Conservation (phyloP, 1,140 invertebrate species). For the Drosophila melanogaster region DNA sequence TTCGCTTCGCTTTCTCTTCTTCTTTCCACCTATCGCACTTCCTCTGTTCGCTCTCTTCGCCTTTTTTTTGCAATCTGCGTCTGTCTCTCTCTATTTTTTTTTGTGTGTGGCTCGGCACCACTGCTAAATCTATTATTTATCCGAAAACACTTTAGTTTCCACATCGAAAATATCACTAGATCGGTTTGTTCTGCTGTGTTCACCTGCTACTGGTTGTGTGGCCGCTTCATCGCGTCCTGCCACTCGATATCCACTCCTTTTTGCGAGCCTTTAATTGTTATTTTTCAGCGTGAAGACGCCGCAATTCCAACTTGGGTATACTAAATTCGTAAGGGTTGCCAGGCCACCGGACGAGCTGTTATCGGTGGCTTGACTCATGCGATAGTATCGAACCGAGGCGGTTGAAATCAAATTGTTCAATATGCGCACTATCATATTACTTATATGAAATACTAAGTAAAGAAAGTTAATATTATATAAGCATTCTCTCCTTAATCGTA, state of each 20-base stretch:
- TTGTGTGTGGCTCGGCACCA: conserved; percentile 37
- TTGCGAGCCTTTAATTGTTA: conserved; percentile 7
- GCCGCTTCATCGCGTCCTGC: conserved; percentile 2
- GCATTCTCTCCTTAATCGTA: no score
- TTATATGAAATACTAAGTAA: no score
- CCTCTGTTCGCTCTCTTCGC: conserved; percentile 21
- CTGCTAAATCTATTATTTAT: conserved; percentile 44
- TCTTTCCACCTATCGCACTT: conserved; percentile 36
- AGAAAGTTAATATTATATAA: no score
- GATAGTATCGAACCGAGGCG: neutral
- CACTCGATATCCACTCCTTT: neutral
- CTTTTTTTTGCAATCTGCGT: conserved; percentile 46
- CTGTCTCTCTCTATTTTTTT: conserved; percentile 18
- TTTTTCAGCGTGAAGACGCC: conserved; percentile 9
- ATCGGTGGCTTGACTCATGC: neutral
- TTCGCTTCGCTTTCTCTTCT: conserved; percentile 33
- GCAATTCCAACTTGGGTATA: conserved; percentile 8
- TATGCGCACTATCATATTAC: neutral
- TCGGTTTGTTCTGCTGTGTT: no score
- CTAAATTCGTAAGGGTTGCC: conserved; percentile 5
- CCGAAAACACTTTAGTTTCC: neutral
- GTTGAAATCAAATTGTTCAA: neutral
- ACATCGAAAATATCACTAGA: neutral
- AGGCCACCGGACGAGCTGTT: neutral
- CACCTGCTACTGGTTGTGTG: conserved; percentile 4